These are phyloP conservation scores for Margarornis squamiger DNA, from an alignment of 2,797 vertebrate species.

Conservation along the genomic window DNA sequence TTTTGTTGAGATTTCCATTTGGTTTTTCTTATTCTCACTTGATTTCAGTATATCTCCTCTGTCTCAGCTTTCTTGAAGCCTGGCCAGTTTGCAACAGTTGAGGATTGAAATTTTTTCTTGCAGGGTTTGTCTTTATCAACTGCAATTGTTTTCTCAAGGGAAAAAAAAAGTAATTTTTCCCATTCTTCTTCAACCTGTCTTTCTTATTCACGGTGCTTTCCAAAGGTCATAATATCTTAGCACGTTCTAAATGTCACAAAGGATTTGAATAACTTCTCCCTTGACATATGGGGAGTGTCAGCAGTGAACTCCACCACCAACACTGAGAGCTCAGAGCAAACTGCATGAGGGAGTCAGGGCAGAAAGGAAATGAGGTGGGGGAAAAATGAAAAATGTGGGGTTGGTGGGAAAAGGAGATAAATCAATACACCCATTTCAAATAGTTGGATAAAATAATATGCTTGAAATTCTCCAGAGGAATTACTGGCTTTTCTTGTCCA, in stretches of 20 bases:
- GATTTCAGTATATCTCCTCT: background rate
- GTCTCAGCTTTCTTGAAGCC: background rate
- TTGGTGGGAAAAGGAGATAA: background rate
- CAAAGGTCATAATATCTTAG: background rate
- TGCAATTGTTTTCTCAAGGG: background rate
- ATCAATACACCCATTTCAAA: background rate
- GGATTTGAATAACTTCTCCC: background rate
- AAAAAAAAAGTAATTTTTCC: background rate
- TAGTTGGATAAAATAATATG: background rate
- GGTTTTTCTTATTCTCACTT: background rate
- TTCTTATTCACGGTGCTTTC: background rate
- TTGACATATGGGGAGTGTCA: background rate
- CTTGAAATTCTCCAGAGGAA: background rate
- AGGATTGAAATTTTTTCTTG: background rate
- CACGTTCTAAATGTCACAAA: background rate
- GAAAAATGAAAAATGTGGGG: background rate
- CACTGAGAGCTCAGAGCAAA: background rate
- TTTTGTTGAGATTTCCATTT: background rate
- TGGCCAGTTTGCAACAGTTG: background rate
- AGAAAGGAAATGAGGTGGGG: background rate
- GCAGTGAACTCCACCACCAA: background rate
- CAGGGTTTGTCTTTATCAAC: background rate
- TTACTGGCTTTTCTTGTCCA: background rate
- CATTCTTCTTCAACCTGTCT: background rate
- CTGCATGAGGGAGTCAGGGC: background rate